Evolutionary conservation across 2,113 vertebrate species (phyloP).

Genomic region (Chaetorhynchus papuensis): DNA sequence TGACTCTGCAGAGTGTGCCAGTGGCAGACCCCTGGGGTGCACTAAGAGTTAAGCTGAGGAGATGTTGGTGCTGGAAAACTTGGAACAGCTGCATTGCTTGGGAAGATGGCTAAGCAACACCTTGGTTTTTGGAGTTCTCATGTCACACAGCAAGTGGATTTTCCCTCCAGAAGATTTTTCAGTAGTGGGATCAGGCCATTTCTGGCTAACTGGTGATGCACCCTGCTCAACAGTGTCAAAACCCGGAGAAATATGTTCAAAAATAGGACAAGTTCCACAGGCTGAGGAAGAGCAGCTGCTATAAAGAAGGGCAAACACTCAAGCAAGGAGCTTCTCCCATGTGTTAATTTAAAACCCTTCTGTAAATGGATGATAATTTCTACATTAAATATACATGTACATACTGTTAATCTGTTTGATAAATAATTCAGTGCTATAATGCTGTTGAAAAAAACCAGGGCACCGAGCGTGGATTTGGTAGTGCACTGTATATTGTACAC

Average conservation of each 20-base stretch:
- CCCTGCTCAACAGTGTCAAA: background rate
- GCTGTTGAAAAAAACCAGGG: background rate
- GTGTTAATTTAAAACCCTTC: slow-evolving; percentile 15
- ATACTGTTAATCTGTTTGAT: slow-evolving; percentile 26
- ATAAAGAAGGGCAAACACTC: background rate
- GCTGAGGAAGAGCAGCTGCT: background rate
- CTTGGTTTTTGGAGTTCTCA: background rate
- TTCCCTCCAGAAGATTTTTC: background rate
- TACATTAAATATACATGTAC: slow-evolving; percentile 60
- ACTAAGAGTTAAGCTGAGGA: background rate
- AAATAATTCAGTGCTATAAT: slow-evolving; percentile 57
- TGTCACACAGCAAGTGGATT: background rate
- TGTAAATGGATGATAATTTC: slow-evolving; percentile 30
- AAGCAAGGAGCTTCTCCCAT: background rate
- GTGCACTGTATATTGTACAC: background rate
- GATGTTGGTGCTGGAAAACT: background rate
- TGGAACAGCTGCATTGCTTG: background rate
- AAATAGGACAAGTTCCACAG: background rate
- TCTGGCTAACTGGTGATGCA: background rate
- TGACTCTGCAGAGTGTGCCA: background rate
- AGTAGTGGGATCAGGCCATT: background rate
- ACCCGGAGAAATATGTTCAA: background rate
- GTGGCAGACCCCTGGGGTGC: background rate
- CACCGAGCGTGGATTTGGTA: background rate
- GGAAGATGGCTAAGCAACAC: background rate